Evolutionary conservation across 2,888 invertebrate genomes (phyloP), one percentile per base, ranked within the genome.

Genomic region (Cacoxenus indagator): DNA sequence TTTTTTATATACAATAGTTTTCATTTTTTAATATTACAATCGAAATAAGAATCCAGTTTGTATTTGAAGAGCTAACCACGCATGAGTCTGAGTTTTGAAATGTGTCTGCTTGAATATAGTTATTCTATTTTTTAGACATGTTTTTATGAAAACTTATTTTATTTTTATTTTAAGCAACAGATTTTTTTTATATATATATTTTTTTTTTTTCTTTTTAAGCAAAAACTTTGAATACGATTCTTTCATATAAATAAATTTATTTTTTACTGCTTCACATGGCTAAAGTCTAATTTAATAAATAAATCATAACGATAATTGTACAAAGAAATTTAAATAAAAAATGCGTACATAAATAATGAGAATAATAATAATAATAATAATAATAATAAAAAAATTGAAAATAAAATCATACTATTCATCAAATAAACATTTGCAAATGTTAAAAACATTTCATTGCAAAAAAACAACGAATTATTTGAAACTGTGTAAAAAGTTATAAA

Each of bases 141-240:
- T 54, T 54, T 54, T 54, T 54, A 37, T 37, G 37, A 37, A 37
- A 11, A 37, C 37, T 37, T 37, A 37, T 22, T 22, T 24, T 70
- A 72, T 76, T 73, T 73, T 62, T 57, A 66, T 64, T 59, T 8
- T 64, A 74, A 73, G 62, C 67, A 54, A 72, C 73, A 73, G 68
- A 72, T 72, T 75, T 68, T 67, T 75, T 75, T 65, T 70, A 59
- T 68, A 76, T 70, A 70, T 62, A 70, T 69, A 72, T 76, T 73
- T 73, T 62, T 57, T 64, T 64, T 59, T 8, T 64, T 64, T 43
- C 11, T 65, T 62, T 62, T 45, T 62, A 17, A 24, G 24, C 61
- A 73, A 84, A 84, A 86, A 86, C 85, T 86, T 86, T 85, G 85
- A 85, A 85, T 85, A 85, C 85, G 85, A 85, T 76, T 77, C n/a